Conservation (phyloP, 2,113 vertebrate genomes). For the Sinocyclocheilus rhinocerous region DNA sequence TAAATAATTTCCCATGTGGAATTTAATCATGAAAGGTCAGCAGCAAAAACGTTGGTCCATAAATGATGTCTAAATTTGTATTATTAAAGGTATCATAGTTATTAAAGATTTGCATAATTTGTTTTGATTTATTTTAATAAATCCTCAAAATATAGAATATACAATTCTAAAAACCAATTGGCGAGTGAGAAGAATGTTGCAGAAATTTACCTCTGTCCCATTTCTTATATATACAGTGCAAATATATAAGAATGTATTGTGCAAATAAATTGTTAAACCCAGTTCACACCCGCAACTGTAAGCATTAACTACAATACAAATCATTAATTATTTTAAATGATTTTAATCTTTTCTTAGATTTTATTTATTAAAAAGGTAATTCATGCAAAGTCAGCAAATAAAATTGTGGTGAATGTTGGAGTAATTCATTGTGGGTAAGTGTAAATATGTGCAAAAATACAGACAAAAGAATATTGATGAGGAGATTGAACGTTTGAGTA, state of each 20-base stretch:
- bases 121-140: not conserved
- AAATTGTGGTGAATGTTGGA: not conserved
- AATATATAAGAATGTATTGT: not conserved
- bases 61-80: not conserved
- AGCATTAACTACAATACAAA: not conserved
- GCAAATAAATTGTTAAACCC: not conserved
- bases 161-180: not conserved
- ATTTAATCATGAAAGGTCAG: conserved; percentile 2
- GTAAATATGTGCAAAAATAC: not conserved
- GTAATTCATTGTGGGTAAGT: not conserved
- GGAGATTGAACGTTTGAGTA: not conserved
- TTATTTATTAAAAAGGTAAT: not conserved
- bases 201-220: not conserved
- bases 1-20: not conserved
- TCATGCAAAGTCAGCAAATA: not conserved
- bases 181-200: not conserved
- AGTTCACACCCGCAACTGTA: not conserved
- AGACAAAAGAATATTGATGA: conserved; percentile 17
- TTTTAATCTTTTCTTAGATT: not conserved
- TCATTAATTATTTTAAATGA: not conserved
- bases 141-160: not conserved
- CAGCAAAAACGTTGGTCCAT: not conserved
- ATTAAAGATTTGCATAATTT: not conserved
- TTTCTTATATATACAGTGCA: not conserved
- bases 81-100: not conserved